Base-by-base conservation (phyloP, 2,888 invertebrate genomes). In the Ditula angustiorana region DNA sequence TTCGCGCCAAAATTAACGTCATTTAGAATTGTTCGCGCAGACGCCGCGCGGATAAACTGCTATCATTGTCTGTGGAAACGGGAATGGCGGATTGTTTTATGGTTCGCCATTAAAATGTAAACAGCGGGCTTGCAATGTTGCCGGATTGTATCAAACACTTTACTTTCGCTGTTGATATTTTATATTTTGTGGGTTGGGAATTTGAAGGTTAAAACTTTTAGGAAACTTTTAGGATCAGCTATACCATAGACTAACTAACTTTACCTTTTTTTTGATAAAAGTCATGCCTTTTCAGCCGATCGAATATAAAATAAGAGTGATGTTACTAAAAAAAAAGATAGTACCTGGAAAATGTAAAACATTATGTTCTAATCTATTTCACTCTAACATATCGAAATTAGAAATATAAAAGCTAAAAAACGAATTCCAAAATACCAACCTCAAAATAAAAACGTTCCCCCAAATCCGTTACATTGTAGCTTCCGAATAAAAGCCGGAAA, bases 401-500 rank as follows among this genome's bases (percentile, higher is more conserved):
- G 16, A 2, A 4, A 41, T 41, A 41, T n/a, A 47, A 26, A 3
- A 7, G 21, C 47, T 19, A 21, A 60, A 41, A 30, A 21, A 37
- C 33, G 10, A 56, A 21, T 56, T 49, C 49, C 52, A 28, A 58
- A 62, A 57, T 37, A 46, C 53, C 30, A 33, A 59, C 59, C 35
- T 47, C 44, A 49, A 23, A 61, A 61, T 33, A 28, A 53, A 64
- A 59, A 30, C 58, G 58, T 53, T 64, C 46, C 23, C 46, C 66
- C 47, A 57, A 58, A 64, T 62, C 64, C 67, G 79, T 82, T 82
- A 89, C 90, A 79, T 78, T 79, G 75, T 90, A 85, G 71, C 74
- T 67, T 67, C 82, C 78, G 83, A 91, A 92, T 92, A 91, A 92
- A 92, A 87, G 86, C 87, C 79, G 85, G 88, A 87, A 92, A 92